Evolutionary conservation across 1,140 invertebrate species (phyloP), one percentile per base, ranked within the genome.

Genomic region (Drosophila azteca): DNA sequence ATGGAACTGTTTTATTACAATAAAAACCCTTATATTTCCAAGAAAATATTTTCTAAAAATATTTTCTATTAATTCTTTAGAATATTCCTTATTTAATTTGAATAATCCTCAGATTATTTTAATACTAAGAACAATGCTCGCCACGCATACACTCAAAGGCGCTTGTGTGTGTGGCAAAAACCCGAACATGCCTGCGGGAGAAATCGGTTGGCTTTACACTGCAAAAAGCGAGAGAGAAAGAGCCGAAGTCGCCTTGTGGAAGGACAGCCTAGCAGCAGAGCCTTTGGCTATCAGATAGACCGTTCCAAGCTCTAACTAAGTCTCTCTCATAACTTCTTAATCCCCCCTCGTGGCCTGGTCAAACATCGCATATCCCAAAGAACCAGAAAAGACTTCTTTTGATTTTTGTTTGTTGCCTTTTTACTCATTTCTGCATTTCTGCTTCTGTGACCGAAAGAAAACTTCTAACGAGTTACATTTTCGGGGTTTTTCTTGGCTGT

Each of bases 401-500:
- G 57, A 72, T 78, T 72, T 67, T 52, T 73, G 45, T 43, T 66
- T 76, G 63, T 69, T 65, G 69, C 69, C 39, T 44, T 58, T 73
- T 60, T 57, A 35, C 43, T 39, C 43, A 39, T 57, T 54, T 58
- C 26, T 72, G 66, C 15, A 5, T 5, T 20, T 26, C 26, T 35
- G 29, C 17, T 53, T 41, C 72, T 76, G 72, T 80, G 68, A 48
- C 29, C 58, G 46, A 77, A 60, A 44, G 46, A 66, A 87, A 88
- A 79, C 70, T 87, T 87, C 75, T 79, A 68, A 79, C 71, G 72
- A 68, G 66, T 87, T 82, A 75, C 48, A 76, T 73, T 87, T 79
- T 72, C 52, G 68, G 77, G 57, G 44, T 68, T 79, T 65, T 67
- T 53, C 65, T 43, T 64, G 39, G 44, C 26, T 8, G 43, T 50